Conservation (phyloP, 2,888 invertebrate genomes). For the Sphecodes monilicornis region DNA sequence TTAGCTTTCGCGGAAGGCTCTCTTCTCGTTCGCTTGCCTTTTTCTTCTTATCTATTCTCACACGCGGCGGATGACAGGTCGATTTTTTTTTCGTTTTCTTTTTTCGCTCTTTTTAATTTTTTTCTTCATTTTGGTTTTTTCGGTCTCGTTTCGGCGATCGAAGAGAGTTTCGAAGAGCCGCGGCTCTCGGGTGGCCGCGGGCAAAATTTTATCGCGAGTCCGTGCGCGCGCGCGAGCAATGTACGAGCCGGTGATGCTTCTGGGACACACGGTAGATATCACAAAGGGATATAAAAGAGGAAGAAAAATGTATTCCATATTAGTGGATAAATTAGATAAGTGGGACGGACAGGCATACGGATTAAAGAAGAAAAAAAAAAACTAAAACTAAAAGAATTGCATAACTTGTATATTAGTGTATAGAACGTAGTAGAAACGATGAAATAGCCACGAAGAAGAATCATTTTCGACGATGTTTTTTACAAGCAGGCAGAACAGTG, state of each 20-base stretch:
- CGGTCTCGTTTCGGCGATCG: not conserved
- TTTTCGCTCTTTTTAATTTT: not conserved
- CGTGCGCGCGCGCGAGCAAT: slow-evolving; percentile 30
- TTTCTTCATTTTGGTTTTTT: not conserved
- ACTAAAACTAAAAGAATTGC: slow-evolving; percentile 74
- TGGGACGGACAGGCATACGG: slow-evolving; percentile 82
- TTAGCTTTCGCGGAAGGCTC: slow-evolving; percentile 23
- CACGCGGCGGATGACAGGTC: not conserved
- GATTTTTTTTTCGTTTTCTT: not conserved
- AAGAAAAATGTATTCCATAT: slow-evolving; percentile 78
- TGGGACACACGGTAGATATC: slow-evolving; percentile 67
- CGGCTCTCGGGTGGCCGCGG: not conserved
- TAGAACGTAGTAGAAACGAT: slow-evolving; percentile 82
- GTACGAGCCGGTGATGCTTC: slow-evolving; percentile 76
- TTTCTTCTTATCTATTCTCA: not conserved
- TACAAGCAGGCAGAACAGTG: slow-evolving; percentile 82
- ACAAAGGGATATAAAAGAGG: slow-evolving; percentile 70
- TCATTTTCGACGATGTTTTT: slow-evolving; percentile 84
- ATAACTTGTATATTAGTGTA: slow-evolving; percentile 85
- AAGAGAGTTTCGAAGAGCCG: not conserved
- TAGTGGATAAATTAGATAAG: slow-evolving; percentile 82
- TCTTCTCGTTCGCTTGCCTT: slow-evolving; percentile 32
- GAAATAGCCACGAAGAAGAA: slow-evolving; percentile 81
- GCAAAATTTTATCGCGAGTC: not conserved
- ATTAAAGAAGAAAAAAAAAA: slow-evolving; percentile 62